Evolutionary conservation across 1,140 invertebrate species (phyloP).

Genomic region (Caerostris darwini): DNA sequence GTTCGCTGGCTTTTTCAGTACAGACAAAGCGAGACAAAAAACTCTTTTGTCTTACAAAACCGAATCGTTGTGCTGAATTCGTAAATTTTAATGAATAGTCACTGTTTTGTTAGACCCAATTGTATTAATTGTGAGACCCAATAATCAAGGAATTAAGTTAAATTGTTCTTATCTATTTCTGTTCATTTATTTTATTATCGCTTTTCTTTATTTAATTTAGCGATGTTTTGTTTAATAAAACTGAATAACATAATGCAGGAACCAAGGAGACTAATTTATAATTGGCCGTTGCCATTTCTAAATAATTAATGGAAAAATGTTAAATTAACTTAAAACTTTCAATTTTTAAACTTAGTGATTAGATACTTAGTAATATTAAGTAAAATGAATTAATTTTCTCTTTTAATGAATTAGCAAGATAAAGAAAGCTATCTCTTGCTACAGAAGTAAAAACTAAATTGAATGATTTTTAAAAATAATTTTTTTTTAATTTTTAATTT

Average conservation of each 20-base stretch:
- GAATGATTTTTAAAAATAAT: too few species aligned
- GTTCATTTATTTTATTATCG: background rate
- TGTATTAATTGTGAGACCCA: conserved; percentile 13
- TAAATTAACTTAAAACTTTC: too few species aligned
- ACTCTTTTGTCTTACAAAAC: conserved; percentile 41
- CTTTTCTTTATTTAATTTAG: background rate
- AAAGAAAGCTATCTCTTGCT: too few species aligned
- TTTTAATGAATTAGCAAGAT: too few species aligned
- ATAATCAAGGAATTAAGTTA: conserved; percentile 7
- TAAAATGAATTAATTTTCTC: too few species aligned
- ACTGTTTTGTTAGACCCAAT: conserved; percentile 6
- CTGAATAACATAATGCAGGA: background rate
- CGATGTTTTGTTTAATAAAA: background rate
- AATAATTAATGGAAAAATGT: too few species aligned
- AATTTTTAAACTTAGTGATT: too few species aligned
- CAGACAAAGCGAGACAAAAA: conserved; percentile 37
- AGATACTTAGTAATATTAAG: too few species aligned
- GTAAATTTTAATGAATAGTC: conserved; percentile 39
- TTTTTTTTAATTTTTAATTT: too few species aligned
- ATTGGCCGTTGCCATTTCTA: too few species aligned
- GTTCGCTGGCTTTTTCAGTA: background rate
- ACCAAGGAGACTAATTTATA: background rate
- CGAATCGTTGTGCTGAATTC: conserved; percentile 34
- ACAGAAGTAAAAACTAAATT: too few species aligned
- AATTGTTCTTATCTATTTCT: background rate